Base-by-base conservation (phyloP, 2,888 invertebrate species). In the Yponomeuta sedellus region DNA sequence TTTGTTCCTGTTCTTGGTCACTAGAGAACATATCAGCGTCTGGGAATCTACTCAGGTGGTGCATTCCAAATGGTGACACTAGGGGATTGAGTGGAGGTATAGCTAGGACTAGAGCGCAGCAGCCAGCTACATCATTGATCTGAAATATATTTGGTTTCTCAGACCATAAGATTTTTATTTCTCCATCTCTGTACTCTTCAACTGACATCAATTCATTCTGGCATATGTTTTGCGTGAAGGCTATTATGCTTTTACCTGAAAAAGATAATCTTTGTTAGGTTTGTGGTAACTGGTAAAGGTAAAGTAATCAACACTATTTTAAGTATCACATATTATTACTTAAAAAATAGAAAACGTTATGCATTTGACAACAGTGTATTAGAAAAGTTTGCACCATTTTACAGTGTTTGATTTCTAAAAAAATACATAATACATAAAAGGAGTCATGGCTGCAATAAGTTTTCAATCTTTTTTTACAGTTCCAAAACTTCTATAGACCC, bases 101-200 rank as follows among this genome's bases (percentile, higher is more conserved):
- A 0, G 69, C 61, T 72, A 81, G 70, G 0, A 83, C 77, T 1
- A 90, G 63, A 0, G 77, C 67, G 66, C 83, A 83, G 1, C 77
- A 78, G 0, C 89, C 88, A 1, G 85, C 79, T 0, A 80, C 81
- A 20, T 86, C 82, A 65, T 87, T 86, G 0, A 88, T 73, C 61
- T 75, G 78, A 52, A 81, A 70, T 0, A 69, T 66, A 0, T 73
- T 69, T 0, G 77, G 72, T 0, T 70, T 67, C 1, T 78, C 67
- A 10, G 75, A 71, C 76, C 77, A 81, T 0, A 86, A 19, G 0
- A 67, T 71, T 3, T 75, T 73, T 1, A 71, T 71, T 6, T 58
- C 25, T 11, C 22, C 65, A 1, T 68, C 76, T 1, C 19, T 73
- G 64, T 74, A 83, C 66, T 82, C 81, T 71, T 87, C 87, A 0